These are phyloP conservation scores for Drosophila carrolli DNA, from an alignment of 1,140 invertebrate species.

Conservation along the genomic window DNA sequence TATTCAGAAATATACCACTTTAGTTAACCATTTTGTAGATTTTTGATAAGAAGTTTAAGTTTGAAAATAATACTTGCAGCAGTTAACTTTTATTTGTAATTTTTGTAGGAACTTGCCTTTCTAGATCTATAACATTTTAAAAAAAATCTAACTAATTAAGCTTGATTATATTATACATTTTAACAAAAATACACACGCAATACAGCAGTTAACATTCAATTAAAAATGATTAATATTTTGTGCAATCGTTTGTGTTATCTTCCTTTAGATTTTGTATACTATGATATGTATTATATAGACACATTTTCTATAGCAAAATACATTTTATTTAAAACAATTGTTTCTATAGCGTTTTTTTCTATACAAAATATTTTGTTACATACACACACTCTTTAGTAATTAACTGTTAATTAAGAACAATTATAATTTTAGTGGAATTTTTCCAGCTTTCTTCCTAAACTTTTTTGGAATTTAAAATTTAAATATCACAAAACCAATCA, in stretches of 20 bases:
- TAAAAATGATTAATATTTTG: conserved; percentile 6
- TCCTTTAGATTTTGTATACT: not conserved
- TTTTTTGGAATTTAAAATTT: conserved; percentile 3
- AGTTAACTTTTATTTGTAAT: too few relatives aligned
- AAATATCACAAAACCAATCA: not conserved
- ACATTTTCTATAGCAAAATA: too few relatives aligned
- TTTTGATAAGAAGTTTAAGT: too few relatives aligned
- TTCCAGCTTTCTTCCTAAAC: not conserved
- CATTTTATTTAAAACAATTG: not conserved
- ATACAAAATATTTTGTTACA: not conserved
- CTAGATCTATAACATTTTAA: too few relatives aligned
- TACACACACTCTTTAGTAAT: not conserved
- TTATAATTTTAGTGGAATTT: conserved; percentile 9
- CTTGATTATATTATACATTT: too few relatives aligned
- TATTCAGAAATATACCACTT: not conserved
- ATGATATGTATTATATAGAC: not conserved
- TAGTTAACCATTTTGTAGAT: too few relatives aligned
- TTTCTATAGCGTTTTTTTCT: not conserved
- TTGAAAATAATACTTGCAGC: too few relatives aligned
- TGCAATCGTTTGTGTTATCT: not conserved
- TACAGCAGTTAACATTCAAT: conserved; percentile 24
- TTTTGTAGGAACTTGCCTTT: too few relatives aligned
- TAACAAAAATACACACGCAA: not conserved
- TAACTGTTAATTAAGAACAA: conserved; percentile 12
- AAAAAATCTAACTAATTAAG: not conserved